phyloP scores from a whole-genome alignment of 1,140 invertebrate species.

The Holotrichia oblita region DNA sequence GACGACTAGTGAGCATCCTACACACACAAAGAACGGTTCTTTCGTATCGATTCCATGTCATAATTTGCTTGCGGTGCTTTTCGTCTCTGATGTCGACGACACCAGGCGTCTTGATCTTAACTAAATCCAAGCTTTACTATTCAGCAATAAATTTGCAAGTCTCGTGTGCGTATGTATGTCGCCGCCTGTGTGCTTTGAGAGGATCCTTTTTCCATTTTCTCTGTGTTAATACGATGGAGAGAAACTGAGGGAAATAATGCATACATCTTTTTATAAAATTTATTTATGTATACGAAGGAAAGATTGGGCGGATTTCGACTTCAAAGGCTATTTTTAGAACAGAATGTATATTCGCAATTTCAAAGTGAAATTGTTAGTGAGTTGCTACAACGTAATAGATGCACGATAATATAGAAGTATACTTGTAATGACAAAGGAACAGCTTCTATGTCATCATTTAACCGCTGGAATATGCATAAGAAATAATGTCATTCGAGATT shows the following conservation, averaged over 20 bases:
- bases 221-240: background rate
- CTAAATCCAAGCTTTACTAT: background rate
- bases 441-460: too few relatives aligned
- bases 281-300: too few relatives aligned
- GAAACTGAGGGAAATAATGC: background rate
- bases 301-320: too few relatives aligned
- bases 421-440: too few relatives aligned
- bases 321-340: background rate
- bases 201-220: background rate
- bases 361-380: too few relatives aligned
- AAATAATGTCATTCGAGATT: too few relatives aligned
- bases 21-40: background rate
- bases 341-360: too few relatives aligned
- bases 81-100: background rate
- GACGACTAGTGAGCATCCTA: background rate
- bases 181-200: background rate
- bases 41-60: constrained; percentile 13
- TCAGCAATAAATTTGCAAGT: constrained; percentile 25
- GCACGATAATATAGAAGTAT: too few relatives aligned
- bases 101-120: background rate
- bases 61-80: constrained; percentile 22
- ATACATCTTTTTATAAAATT: background rate
- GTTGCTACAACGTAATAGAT: too few relatives aligned
- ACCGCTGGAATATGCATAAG: too few relatives aligned
- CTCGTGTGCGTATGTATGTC: background rate